Conservation (phyloP, 23 tunicate species). For the Trididemnum miniatum region DNA sequence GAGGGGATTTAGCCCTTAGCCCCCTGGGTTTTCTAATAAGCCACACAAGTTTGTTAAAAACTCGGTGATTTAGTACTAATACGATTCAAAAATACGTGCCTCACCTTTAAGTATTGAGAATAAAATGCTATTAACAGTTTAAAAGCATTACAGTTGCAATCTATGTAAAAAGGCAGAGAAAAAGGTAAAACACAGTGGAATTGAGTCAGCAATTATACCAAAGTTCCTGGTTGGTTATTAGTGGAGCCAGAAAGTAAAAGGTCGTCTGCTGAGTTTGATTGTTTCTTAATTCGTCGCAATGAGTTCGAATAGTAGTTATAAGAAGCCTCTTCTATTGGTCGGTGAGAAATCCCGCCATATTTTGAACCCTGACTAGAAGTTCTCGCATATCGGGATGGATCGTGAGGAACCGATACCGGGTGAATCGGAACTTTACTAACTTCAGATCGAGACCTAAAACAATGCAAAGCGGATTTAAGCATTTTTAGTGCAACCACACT, state of each 20-base stretch:
- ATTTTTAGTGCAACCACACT: neutral
- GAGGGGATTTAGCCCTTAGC: too few relatives aligned
- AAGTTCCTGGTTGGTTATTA: constrained; percentile 38
- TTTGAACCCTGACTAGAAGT: neutral
- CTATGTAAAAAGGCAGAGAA: too few relatives aligned
- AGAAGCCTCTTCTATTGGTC: neutral
- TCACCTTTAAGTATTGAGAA: too few relatives aligned
- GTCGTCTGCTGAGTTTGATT: constrained; percentile 52
- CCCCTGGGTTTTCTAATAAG: too few relatives aligned
- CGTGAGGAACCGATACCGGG: neutral
- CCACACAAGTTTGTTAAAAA: too few relatives aligned
- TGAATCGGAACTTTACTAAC: constrained; percentile 9
- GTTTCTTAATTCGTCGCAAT: constrained; percentile 11
- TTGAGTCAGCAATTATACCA: constrained; percentile 28
- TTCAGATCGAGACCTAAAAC: constrained; percentile 37
- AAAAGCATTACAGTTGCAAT: too few relatives aligned
- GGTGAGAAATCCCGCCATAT: neutral
- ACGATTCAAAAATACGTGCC: too few relatives aligned
- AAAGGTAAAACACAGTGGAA: neutral
- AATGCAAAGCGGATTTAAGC: neutral
- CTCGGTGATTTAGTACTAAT: too few relatives aligned
- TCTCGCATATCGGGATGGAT: neutral
- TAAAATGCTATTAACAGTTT: too few relatives aligned
- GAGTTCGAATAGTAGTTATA: neutral
- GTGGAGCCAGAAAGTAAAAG: neutral